These are phyloP conservation scores for Leucoma salicis DNA, from an alignment of 2,888 invertebrate genomes.

Conservation along the genomic window DNA sequence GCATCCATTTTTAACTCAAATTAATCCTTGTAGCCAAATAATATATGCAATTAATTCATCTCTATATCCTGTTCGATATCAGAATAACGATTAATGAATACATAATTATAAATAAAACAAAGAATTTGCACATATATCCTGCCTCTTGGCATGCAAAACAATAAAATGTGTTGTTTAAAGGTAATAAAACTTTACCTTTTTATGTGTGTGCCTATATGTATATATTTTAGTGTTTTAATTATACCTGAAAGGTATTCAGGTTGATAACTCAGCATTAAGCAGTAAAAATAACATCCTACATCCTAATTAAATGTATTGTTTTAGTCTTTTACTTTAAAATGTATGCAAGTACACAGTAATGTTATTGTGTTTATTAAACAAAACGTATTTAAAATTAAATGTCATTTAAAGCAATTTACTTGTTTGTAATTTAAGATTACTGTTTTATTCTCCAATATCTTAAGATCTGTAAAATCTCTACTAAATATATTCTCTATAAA, in stretches of 20 bases:
- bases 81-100: not conserved
- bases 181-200: slow-evolving; percentile 23
- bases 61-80: not conserved
- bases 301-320: slow-evolving; percentile 35
- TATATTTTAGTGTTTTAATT: slow-evolving; percentile 34
- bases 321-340: slow-evolving; percentile 25
- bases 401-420: too few relatives aligned
- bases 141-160: not conserved
- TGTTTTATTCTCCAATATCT: too few relatives aligned
- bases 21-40: not conserved
- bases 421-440: too few relatives aligned
- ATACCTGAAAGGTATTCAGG: slow-evolving; percentile 24
- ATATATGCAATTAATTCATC: not conserved
- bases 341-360: slow-evolving; percentile 13
- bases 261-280: slow-evolving; percentile 36
- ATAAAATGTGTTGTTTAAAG: slow-evolving; percentile 25
- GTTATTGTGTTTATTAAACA: slow-evolving; percentile 8
- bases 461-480: too few relatives aligned
- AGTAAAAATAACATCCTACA: slow-evolving; percentile 30
- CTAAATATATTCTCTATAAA: too few relatives aligned
- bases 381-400: not conserved
- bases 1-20: not conserved
- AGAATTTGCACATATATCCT: not conserved
- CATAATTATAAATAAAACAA: not conserved
- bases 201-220: slow-evolving; percentile 9